Evolutionary conservation across 2,113 vertebrate species (phyloP).

Genomic region (Mesocricetus auratus): DNA sequence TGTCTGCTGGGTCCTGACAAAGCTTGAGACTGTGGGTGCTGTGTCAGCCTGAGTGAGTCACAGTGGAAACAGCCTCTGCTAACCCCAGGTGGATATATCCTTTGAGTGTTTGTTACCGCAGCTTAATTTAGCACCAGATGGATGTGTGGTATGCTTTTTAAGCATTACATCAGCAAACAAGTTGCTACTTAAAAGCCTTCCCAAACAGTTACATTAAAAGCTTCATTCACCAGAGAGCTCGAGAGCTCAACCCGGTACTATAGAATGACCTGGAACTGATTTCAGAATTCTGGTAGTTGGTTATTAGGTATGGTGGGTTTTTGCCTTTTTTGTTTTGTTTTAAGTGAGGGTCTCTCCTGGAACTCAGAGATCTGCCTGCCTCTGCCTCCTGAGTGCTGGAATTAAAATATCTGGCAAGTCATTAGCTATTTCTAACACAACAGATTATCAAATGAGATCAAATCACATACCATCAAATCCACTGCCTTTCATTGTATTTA

Average conservation of each 20-base stretch:
- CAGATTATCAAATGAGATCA: background rate
- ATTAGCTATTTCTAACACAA: background rate
- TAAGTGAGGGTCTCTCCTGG: background rate
- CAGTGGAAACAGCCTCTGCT: background rate
- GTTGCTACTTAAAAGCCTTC: conserved; percentile 25
- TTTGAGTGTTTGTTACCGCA: background rate
- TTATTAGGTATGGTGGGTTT: background rate
- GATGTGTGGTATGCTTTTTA: background rate
- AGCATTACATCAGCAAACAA: background rate
- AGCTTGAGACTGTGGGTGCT: background rate
- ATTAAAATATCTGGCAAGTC: background rate
- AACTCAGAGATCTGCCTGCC: background rate
- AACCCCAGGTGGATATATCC: background rate
- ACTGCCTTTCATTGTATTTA: background rate
- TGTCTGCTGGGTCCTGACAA: background rate
- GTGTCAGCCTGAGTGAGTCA: background rate
- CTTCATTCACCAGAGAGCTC: background rate
- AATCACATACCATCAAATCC: background rate
- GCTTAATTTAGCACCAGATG: background rate
- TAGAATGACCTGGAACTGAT: background rate
- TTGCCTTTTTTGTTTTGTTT: background rate
- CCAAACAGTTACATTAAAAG: background rate
- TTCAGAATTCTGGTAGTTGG: background rate
- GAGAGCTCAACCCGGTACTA: background rate
- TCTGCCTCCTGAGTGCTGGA: background rate